phyloP scores from a whole-genome alignment of 2,888 invertebrate species.

The Endomychus coccineus region DNA sequence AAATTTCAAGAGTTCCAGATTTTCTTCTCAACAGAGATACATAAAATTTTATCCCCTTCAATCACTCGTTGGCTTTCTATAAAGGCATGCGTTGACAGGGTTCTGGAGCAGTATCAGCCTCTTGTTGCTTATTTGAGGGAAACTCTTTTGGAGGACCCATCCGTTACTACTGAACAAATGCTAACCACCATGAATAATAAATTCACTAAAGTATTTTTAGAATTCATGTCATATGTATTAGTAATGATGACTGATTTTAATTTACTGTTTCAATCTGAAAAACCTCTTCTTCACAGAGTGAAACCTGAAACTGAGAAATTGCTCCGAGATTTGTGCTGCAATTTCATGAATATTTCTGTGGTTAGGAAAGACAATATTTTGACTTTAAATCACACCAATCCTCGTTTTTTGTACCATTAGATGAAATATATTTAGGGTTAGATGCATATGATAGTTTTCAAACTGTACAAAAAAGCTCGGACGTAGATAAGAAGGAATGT shows the following conservation, averaged over 20 bases:
- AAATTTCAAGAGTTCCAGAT: constrained; percentile 28
- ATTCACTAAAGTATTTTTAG: no score
- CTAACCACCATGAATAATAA: no score
- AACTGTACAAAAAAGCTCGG: neutral
- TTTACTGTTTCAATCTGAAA: constrained; percentile 26
- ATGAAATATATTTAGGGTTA: constrained; percentile 11
- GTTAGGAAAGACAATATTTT: constrained; percentile 13
- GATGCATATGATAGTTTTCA: constrained; percentile 2
- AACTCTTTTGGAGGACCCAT: no score
- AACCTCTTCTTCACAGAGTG: constrained; percentile 20
- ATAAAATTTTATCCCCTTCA: constrained; percentile 24
- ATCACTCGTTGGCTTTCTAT: constrained; percentile 30
- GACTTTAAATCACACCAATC: constrained; percentile 13
- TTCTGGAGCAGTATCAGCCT: constrained; percentile 2
- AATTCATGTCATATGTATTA: no score
- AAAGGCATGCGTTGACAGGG: constrained; percentile 22
- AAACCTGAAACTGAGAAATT: constrained; percentile 21
- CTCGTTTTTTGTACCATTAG: constrained; percentile 8
- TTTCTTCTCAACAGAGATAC: constrained; percentile 31
- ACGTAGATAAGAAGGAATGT: neutral
- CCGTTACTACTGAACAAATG: no score
- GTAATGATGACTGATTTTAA: no score
- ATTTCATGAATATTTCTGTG: constrained; percentile 15
- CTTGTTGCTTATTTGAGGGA: no score
- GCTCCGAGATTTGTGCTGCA: constrained; percentile 16